Evolutionary conservation across 2,888 invertebrate species (phyloP).

Genomic region (Drosophila robusta): DNA sequence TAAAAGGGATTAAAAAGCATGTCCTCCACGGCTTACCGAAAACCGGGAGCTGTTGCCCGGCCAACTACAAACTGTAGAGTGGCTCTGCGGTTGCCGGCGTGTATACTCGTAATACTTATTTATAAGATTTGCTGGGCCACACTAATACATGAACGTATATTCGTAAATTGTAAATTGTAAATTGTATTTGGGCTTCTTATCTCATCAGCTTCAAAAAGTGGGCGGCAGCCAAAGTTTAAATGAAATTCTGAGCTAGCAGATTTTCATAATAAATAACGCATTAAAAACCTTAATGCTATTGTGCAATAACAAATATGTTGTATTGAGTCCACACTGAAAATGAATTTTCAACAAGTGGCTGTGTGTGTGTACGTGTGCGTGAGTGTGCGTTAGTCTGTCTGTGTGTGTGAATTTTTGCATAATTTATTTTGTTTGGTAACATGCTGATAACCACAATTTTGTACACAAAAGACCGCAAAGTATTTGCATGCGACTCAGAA

Average conservation of each 20-base stretch:
- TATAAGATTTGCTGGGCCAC: conserved; percentile 27
- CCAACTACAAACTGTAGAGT: conserved; percentile 15
- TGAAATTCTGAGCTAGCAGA: conserved; percentile 72
- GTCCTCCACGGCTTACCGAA: conserved; percentile 50
- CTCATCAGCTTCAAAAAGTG: conserved; percentile 2
- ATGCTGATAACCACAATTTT: conserved; percentile 58
- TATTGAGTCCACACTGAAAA: conserved; percentile 37
- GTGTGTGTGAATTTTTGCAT: conserved; percentile 60
- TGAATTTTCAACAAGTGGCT: conserved; percentile 61
- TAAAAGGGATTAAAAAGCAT: conserved; percentile 76
- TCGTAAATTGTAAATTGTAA: conserved; percentile 59
- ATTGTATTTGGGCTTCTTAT: conserved; percentile 55
- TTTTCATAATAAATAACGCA: conserved; percentile 75
- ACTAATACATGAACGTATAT: conserved; percentile 28
- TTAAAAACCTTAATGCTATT: conserved; percentile 69
- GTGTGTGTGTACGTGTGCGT: conserved; percentile 4
- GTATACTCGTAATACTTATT: conserved; percentile 23
- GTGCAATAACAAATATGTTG: conserved; percentile 54
- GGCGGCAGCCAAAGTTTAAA: conserved; percentile 53
- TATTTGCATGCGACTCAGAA: conserved; percentile 37
- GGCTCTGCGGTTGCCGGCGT: conserved; percentile 4
- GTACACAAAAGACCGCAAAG: conserved; percentile 55
- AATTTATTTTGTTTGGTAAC: conserved; percentile 68
- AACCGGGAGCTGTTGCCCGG: background rate
- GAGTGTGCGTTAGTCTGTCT: conserved; percentile 7